Conservation (phyloP, 1,140 invertebrate species). For the Chymomyza costata region DNA sequence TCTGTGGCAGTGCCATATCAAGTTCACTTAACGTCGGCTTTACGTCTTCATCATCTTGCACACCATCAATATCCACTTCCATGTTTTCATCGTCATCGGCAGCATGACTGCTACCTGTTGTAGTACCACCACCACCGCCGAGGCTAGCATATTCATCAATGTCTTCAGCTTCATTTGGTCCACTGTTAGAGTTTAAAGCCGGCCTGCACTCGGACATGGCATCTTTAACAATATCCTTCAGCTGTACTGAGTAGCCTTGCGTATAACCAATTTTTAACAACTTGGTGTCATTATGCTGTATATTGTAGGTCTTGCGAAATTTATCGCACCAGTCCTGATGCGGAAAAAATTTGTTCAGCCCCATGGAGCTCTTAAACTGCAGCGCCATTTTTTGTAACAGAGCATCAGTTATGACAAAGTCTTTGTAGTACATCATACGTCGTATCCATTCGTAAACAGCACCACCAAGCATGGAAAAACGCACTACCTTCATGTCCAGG, state of each 20-base stretch:
- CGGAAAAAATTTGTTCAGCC: conserved; percentile 61
- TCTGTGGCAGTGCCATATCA: conserved; percentile 29
- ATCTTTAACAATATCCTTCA: conserved; percentile 68
- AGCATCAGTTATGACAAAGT: conserved; percentile 62
- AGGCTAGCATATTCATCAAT: conserved; percentile 13
- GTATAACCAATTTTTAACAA: conserved; percentile 56
- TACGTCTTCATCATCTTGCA: conserved; percentile 31
- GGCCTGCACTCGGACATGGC: conserved; percentile 48
- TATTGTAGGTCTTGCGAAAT: conserved; percentile 60
- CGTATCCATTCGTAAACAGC: conserved; percentile 71
- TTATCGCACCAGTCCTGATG: conserved; percentile 73
- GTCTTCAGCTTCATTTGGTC: conserved; percentile 13
- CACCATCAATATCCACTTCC: conserved; percentile 54
- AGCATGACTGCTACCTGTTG: conserved; percentile 28
- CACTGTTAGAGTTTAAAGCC: not conserved
- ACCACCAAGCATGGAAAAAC: conserved; percentile 62
- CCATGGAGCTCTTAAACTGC: conserved; percentile 68
- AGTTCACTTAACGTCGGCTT: conserved; percentile 47
- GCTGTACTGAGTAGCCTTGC: conserved; percentile 64
- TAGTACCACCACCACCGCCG: conserved; percentile 9
- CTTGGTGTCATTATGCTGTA: conserved; percentile 54
- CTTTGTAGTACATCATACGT: conserved; percentile 73
- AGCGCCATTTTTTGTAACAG: conserved; percentile 70
- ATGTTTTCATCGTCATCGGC: conserved; percentile 28
- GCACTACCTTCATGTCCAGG: conserved; percentile 59